Conservation (phyloP, 2,113 vertebrate species). For the Scartelaos histophorus region DNA sequence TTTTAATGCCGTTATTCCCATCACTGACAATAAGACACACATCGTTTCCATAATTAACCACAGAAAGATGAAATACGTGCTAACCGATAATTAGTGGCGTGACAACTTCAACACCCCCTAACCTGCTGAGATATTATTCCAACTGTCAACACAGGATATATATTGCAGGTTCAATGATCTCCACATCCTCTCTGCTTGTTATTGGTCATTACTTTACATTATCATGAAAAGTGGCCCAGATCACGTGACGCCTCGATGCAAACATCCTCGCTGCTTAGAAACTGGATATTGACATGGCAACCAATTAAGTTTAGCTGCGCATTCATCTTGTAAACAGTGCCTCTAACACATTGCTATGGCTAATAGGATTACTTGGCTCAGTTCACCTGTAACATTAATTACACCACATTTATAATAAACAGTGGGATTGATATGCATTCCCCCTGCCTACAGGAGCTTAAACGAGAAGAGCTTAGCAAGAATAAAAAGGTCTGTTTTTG, state of each 20-base stretch:
- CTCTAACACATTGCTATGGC: slow-evolving; percentile 30
- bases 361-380: slow-evolving; percentile 41
- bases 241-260: background rate
- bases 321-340: slow-evolving; percentile 31
- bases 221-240: background rate
- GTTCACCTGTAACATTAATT: slow-evolving; percentile 24
- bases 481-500: background rate
- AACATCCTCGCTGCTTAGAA: slow-evolving; percentile 28
- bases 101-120: background rate
- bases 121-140: background rate
- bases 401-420: slow-evolving; percentile 21
- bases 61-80: background rate
- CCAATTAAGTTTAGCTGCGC: slow-evolving; percentile 34
- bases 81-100: background rate
- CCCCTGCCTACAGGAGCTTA: background rate
- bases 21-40: no score
- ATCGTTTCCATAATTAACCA: background rate
- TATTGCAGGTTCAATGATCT: background rate
- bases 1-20: no score
- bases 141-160: background rate
- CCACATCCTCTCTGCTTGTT: background rate
- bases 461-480: background rate
- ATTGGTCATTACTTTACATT: background rate
- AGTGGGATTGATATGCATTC: slow-evolving; percentile 11
- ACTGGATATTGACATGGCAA: slow-evolving; percentile 38